Percentiles rank a stretch among this genome's conserved stretches.
Conservation (phyloP, 2,797 vertebrate genomes). For the Phataginus tricuspis region DNA sequence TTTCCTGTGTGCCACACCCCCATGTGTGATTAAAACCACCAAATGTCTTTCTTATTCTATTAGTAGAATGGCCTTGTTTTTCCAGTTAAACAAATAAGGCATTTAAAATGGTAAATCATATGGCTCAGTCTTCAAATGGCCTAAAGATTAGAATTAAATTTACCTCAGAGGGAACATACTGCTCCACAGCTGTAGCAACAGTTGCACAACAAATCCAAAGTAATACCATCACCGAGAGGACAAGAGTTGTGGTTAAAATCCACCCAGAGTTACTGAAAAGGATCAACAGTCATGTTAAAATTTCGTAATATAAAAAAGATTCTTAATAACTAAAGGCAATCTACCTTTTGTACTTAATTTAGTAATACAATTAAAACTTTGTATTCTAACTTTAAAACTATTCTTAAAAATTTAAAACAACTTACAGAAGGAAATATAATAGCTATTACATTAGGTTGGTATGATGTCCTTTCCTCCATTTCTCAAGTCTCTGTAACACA, state of each 20-base stretch:
- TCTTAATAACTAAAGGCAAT: constrained; percentile 23
- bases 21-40: not conserved
- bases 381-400: constrained; percentile 6
- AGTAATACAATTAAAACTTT: not conserved
- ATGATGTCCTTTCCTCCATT: not conserved
- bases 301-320: not conserved
- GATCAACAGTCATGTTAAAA: constrained; percentile 38
- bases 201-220: constrained; percentile 99
- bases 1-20: not conserved
- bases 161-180: constrained; percentile 96
- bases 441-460: not conserved
- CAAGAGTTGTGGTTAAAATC: constrained; percentile 95
- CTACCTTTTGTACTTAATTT: not conserved
- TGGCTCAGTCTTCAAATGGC: not conserved
- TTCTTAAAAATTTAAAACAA: not conserved
- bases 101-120: not conserved
- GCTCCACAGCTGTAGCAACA: constrained; percentile 96
- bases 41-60: not conserved
- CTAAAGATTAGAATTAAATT: constrained; percentile 6
- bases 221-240: constrained; percentile 95
- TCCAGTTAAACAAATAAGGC: constrained; percentile 2
- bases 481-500: constrained; percentile 21
- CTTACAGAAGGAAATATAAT: not conserved
- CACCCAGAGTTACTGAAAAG: constrained; percentile 94
- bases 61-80: constrained; percentile 5